Evolutionary conservation across 2,113 vertebrate species (phyloP).

Genomic region (Xenus cinereus): DNA sequence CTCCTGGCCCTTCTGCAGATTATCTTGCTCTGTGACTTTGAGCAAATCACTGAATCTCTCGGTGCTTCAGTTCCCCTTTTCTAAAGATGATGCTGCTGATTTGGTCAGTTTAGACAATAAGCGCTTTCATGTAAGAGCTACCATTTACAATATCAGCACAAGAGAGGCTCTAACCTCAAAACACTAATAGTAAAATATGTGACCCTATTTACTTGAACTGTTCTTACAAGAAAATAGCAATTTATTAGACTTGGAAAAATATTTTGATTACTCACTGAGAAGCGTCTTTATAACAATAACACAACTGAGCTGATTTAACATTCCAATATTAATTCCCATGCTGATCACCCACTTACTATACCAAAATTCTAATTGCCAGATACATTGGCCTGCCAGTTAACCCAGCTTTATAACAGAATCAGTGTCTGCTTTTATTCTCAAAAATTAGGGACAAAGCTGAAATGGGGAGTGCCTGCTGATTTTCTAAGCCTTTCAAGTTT

Average conservation of each 20-base stretch:
- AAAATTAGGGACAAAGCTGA: neutral
- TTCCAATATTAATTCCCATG: neutral
- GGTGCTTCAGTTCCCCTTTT: conserved; percentile 15
- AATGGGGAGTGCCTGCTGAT: neutral
- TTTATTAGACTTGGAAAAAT: neutral
- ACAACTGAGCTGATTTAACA: neutral
- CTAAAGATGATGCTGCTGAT: neutral
- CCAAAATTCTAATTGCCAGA: neutral
- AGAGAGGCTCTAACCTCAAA: neutral
- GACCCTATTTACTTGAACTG: neutral
- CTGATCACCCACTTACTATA: neutral
- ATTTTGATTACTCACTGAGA: neutral
- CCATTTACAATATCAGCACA: neutral
- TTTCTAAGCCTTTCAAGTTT: neutral
- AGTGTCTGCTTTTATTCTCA: neutral
- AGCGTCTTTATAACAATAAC: neutral
- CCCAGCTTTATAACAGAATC: neutral
- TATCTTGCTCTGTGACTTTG: neutral
- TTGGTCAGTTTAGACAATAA: neutral
- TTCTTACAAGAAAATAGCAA: neutral
- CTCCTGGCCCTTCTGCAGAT: neutral
- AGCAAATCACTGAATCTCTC: conserved; percentile 19
- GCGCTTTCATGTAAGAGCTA: neutral
- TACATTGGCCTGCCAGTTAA: neutral
- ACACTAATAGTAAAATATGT: neutral